Evolutionary conservation across 2,113 vertebrate species (phyloP).

Genomic region (Cephalophus harveyi): DNA sequence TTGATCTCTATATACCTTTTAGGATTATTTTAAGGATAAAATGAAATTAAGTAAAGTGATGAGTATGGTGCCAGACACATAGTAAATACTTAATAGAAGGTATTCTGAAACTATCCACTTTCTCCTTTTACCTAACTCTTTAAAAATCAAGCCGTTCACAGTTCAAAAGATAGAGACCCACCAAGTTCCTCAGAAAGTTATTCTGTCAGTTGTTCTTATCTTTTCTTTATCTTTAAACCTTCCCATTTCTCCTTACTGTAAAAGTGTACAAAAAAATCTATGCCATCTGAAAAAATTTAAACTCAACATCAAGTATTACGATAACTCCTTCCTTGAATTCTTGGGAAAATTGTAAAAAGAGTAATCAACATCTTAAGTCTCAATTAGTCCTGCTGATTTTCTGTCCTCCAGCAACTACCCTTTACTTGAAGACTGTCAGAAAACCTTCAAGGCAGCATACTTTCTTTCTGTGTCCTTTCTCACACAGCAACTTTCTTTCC

Average conservation of each 20-base stretch:
- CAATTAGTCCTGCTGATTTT: neutral
- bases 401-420: neutral
- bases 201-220: neutral
- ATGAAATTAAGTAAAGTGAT: constrained; percentile 6
- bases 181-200: neutral
- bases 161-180: neutral
- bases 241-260: neutral
- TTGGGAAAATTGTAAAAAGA: neutral
- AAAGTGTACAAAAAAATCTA: neutral
- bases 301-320: neutral
- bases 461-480: neutral
- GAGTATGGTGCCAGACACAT: neutral
- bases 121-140: neutral
- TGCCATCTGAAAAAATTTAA: neutral
- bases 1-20: neutral
- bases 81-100: constrained; percentile 14
- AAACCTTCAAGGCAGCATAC: neutral
- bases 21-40: neutral
- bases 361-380: neutral
- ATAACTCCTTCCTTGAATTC: neutral
- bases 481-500: neutral
- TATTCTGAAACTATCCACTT: neutral
- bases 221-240: constrained; percentile 12
- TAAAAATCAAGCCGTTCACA: neutral
- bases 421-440: neutral